Evolutionary conservation across 2,797 vertebrate species (phyloP).

Genomic region (Enoplosus armatus): DNA sequence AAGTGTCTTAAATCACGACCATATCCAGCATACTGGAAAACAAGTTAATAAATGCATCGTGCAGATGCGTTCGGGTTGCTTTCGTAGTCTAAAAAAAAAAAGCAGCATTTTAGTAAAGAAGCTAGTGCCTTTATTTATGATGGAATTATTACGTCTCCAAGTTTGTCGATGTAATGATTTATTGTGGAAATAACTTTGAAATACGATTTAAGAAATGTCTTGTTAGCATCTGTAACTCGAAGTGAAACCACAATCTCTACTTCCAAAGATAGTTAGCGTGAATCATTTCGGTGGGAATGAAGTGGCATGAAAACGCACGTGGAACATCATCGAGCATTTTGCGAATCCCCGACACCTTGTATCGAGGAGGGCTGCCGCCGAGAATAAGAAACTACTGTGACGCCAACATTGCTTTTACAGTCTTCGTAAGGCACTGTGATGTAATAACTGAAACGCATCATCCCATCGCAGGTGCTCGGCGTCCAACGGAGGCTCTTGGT

Average conservation of each 20-base stretch:
- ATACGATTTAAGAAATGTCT: slow-evolving; percentile 7
- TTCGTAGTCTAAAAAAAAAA: neutral
- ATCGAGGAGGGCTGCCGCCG: too few relatives aligned
- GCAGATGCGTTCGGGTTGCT: neutral
- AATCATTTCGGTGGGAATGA: slow-evolving; percentile 17
- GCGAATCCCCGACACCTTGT: too few relatives aligned
- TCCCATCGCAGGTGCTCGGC: slow-evolving; percentile 40
- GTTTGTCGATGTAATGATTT: slow-evolving; percentile 25
- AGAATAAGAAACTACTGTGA: neutral
- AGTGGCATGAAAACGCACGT: slow-evolving; percentile 12
- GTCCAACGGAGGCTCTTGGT: slow-evolving; percentile 31
- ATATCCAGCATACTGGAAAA: slow-evolving; percentile 19
- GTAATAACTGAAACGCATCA: neutral
- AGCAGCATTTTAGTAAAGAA: slow-evolving; percentile 18
- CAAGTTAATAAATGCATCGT: neutral
- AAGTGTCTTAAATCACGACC: neutral
- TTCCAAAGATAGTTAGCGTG: slow-evolving; percentile 34
- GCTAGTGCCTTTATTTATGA: slow-evolving; percentile 57
- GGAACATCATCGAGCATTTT: too few relatives aligned
- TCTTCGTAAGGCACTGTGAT: neutral
- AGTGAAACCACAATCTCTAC: slow-evolving; percentile 19
- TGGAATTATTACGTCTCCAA: neutral
- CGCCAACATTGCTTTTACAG: neutral
- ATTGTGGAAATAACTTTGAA: slow-evolving; percentile 56
- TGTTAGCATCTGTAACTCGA: neutral